These are phyloP conservation scores for Aphidius gifuensis DNA, from an alignment of 1,140 invertebrate species.

Conservation along the genomic window DNA sequence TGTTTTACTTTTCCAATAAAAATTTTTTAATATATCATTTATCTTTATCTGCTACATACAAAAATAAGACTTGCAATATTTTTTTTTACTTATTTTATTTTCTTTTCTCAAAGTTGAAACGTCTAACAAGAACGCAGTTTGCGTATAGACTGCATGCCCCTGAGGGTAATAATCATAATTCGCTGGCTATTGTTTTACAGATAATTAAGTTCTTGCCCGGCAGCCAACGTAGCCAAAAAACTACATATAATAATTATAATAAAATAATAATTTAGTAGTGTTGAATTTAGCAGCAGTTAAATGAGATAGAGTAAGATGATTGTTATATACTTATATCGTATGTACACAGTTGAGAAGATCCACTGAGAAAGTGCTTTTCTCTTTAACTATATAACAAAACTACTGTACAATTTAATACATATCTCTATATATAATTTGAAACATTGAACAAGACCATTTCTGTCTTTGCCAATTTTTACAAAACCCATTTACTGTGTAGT, in stretches of 20 bases:
- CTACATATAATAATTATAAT: no score
- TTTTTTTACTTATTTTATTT: conserved; percentile 2
- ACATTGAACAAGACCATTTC: no score
- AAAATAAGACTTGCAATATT: not conserved
- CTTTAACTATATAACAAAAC: no score
- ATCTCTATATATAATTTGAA: no score
- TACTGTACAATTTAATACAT: no score
- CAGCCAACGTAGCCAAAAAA: conserved; percentile 4
- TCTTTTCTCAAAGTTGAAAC: no score
- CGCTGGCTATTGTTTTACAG: conserved; percentile 42
- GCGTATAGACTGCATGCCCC: conserved; percentile 27
- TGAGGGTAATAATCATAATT: conserved; percentile 44
- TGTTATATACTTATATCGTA: conserved; percentile 23
- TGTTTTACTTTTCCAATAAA: conserved; percentile 17
- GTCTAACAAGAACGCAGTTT: conserved; percentile 11
- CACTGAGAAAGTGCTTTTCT: no score
- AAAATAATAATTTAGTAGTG: not conserved
- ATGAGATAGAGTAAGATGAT: conserved; percentile 6
- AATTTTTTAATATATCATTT: conserved; percentile 4
- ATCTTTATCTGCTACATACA: conserved; percentile 15
- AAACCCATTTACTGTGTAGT: conserved; percentile 34
- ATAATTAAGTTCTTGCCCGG: conserved; percentile 45
- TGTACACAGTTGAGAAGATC: not conserved
- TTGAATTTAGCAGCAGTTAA: conserved; percentile 8
- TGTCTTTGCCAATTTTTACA: conserved; percentile 38